These are phyloP conservation scores for Luehdorfia chinensis DNA, from an alignment of 1,140 invertebrate genomes.

Conservation along the genomic window DNA sequence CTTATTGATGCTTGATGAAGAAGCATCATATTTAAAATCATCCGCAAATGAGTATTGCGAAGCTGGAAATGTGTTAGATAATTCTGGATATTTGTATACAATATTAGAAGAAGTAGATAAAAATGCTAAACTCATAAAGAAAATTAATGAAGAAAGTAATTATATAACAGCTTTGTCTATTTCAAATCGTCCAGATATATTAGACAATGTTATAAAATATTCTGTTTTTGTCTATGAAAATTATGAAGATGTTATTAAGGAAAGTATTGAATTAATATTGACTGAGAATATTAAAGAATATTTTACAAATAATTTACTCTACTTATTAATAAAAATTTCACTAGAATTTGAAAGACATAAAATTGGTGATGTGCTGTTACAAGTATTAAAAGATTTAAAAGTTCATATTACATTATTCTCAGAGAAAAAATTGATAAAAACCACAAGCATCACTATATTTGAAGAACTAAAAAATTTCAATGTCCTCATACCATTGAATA, in stretches of 20 bases:
- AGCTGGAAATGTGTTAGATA: constrained; percentile 37
- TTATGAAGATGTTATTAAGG: constrained; percentile 46
- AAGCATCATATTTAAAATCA: constrained; percentile 28
- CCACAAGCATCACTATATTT: constrained; percentile 34
- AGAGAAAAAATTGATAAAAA: constrained; percentile 39
- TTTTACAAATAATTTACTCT: constrained; percentile 32
- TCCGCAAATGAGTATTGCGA: constrained; percentile 31
- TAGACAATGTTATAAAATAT: constrained; percentile 40
- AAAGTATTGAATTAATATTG: constrained; percentile 34
- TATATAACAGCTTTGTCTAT: constrained; percentile 48
- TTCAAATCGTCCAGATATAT: constrained; percentile 51
- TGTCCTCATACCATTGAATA: constrained; percentile 40
- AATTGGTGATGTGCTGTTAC: constrained; percentile 36
- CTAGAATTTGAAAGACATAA: constrained; percentile 29
- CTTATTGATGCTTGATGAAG: constrained; percentile 35
- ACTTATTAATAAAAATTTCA: constrained; percentile 42
- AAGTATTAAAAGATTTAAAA: constrained; percentile 45
- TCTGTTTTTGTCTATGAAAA: constrained; percentile 42
- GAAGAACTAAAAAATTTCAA: constrained; percentile 41
- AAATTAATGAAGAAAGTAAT: constrained; percentile 41
- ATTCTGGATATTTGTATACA: constrained; percentile 39
- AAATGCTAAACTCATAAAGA: constrained; percentile 35
- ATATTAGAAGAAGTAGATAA: constrained; percentile 43
- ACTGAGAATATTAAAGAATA: constrained; percentile 43
- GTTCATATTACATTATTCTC: constrained; percentile 47